Evolutionary conservation across 2,113 vertebrate species (phyloP).

Genomic region (Sceloporus undulatus): DNA sequence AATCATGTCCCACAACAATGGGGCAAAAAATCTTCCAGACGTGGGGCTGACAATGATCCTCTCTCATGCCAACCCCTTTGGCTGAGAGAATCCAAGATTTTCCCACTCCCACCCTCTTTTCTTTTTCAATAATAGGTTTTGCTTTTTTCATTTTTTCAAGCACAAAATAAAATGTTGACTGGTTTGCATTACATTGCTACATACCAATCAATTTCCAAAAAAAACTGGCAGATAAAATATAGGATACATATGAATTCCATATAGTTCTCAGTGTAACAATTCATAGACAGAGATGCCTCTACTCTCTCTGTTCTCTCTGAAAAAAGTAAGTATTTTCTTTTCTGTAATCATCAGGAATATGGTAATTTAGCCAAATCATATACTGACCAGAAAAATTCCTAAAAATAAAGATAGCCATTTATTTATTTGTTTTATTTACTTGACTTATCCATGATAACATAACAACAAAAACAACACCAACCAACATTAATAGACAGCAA

Average conservation of each 20-base stretch:
- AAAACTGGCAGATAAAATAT: slow-evolving; percentile 60
- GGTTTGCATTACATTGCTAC: slow-evolving; percentile 62
- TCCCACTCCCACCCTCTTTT: slow-evolving; percentile 29
- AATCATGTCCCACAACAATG: slow-evolving; percentile 75
- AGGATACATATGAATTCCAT: slow-evolving; percentile 39
- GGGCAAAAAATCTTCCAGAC: slow-evolving; percentile 66
- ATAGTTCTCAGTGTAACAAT: slow-evolving; percentile 14
- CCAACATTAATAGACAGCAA: no score
- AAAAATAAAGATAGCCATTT: background rate
- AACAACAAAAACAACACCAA: background rate
- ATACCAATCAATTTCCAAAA: slow-evolving; percentile 56
- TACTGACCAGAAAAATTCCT: background rate
- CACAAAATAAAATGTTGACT: slow-evolving; percentile 61
- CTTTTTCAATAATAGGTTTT: slow-evolving; percentile 53
- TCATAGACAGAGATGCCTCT: background rate
- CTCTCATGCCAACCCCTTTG: slow-evolving; percentile 64
- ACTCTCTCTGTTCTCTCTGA: background rate
- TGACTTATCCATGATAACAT: background rate
- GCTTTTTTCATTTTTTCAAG: slow-evolving; percentile 56
- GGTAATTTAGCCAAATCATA: background rate
- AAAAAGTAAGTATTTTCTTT: background rate
- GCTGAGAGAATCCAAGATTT: slow-evolving; percentile 68
- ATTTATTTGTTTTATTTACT: no score
- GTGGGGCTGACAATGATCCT: slow-evolving; percentile 67
- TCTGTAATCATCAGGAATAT: background rate